Evolutionary conservation across 2,888 invertebrate genomes (phyloP).

Genomic region (Tortrix viridana): DNA sequence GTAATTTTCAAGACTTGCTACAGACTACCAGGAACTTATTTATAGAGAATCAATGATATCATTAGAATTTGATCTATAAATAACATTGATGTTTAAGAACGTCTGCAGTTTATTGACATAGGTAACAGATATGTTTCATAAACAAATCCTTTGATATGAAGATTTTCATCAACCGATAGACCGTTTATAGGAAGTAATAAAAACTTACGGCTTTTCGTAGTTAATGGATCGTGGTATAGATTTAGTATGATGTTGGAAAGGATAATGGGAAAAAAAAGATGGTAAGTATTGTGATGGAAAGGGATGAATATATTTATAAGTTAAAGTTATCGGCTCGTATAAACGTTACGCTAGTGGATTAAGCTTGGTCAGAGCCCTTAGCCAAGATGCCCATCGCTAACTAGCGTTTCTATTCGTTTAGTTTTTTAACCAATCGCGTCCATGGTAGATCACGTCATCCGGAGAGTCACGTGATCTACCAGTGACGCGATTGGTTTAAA

Average conservation of each 20-base stretch:
- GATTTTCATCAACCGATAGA: constrained; percentile 19
- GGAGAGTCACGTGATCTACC: too few species aligned
- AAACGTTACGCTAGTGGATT: too few species aligned
- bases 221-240: constrained; percentile 9
- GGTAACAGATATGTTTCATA: constrained; percentile 27
- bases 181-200: constrained; percentile 33
- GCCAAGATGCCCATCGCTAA: too few species aligned
- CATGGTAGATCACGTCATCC: too few species aligned
- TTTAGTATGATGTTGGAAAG: constrained; percentile 1
- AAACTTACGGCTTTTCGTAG: constrained; percentile 14
- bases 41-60: constrained; percentile 1
- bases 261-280: too few species aligned
- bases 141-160: constrained; percentile 18
- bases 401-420: too few species aligned
- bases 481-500: too few species aligned
- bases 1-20: background rate
- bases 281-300: too few species aligned
- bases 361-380: too few species aligned
- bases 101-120: constrained; percentile 24
- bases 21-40: background rate
- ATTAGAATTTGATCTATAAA: constrained; percentile 1
- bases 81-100: constrained; percentile 7
- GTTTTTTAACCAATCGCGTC: too few species aligned
- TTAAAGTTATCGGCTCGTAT: too few species aligned
- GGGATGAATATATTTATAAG: too few species aligned